Percentiles rank a stretch among this genome's conserved stretches.
phyloP scores from a whole-genome alignment of 2,888 invertebrate genomes.

The Eilema sororculum region DNA sequence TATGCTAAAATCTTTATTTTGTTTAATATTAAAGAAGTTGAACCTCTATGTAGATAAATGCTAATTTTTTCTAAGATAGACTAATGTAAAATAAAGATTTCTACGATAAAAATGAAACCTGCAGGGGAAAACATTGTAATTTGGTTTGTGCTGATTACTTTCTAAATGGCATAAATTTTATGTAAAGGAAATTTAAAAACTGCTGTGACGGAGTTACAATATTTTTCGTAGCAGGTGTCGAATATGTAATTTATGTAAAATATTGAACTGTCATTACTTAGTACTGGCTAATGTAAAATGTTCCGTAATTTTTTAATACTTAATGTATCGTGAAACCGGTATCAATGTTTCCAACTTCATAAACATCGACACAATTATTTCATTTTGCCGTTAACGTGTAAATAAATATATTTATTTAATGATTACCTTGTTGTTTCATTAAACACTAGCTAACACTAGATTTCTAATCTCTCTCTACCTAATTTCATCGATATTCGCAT shows the following conservation, averaged over 20 bases:
- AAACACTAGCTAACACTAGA: neutral
- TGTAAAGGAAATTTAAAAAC: neutral
- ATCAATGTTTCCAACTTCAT: conserved; percentile 66
- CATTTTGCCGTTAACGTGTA: conserved; percentile 82
- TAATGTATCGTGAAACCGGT: conserved; percentile 48
- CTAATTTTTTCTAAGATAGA: conserved; percentile 65
- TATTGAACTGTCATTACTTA: conserved; percentile 67
- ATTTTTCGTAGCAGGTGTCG: conserved; percentile 25
- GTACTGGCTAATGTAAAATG: conserved; percentile 62
- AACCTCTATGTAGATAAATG: conserved; percentile 53
- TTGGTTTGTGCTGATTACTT: neutral
- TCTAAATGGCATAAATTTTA: neutral
- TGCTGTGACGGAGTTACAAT: neutral
- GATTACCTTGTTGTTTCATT: conserved; percentile 75
- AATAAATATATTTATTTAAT: conserved; percentile 87
- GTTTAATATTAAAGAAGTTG: conserved; percentile 48
- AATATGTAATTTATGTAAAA: conserved; percentile 82
- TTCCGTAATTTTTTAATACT: conserved; percentile 58
- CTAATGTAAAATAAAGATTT: conserved; percentile 75
- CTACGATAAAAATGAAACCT: conserved; percentile 58
- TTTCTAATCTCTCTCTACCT: too few species aligned
- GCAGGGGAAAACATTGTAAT: conserved; percentile 12
- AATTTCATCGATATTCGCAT: too few species aligned
- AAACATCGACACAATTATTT: conserved; percentile 81
- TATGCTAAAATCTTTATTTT: conserved; percentile 48